Base-by-base conservation (phyloP, 2,797 vertebrate species). In the Pseudochirops cupreus region DNA sequence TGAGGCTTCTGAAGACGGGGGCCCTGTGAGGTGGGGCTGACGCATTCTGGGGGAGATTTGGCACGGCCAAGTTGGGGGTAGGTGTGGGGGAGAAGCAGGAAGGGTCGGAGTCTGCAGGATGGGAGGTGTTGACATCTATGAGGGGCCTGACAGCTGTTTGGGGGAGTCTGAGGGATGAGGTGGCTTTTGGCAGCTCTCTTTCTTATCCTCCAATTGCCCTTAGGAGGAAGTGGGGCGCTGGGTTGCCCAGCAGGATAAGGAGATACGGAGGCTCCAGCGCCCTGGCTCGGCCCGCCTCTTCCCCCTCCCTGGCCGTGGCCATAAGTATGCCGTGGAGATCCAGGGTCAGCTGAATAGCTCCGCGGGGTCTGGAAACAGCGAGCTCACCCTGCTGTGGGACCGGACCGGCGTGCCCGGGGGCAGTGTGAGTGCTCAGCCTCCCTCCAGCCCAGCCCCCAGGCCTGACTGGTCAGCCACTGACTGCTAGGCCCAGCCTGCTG, bases 361-460 rank as follows among this genome's bases (percentile, higher is more conserved):
- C 0, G 99, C 99, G 14, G 99, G 99, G 0, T 99, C 99, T 12
- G 99, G 99, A 94, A 99, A 99, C 93, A 99, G 99, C 21, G 99
- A 99, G 98, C 99, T 99, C 98, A 99, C 99, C 18, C 98, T 99
- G 92, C 99, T 98, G 54, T 99, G 99, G 99, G 99, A 99, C 97
- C 99, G 99, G 94, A 99, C 99, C 0, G 99, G 99, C 0, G 98
- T 99, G 96, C 99, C 99, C 0, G 99, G 99, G 1, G 99, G 99
- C 95, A 99, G 99, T 16, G 99, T 99, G 97, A 99, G 99, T 99
- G 26, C 31, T 74, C 33, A 4, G 10, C 29, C 33, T 31, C 1
- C n/a, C 14, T 28, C 67, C 5, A 26, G 24, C 56, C 33, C n/a
- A 58, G 16, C 28, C n/a, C n/a, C 46, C 55, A 31, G 26, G 46